A percentile compares a stretch with the other conserved stretches of the same genome.
Conservation (phyloP, 2,113 vertebrate genomes). For the human region DNA sequence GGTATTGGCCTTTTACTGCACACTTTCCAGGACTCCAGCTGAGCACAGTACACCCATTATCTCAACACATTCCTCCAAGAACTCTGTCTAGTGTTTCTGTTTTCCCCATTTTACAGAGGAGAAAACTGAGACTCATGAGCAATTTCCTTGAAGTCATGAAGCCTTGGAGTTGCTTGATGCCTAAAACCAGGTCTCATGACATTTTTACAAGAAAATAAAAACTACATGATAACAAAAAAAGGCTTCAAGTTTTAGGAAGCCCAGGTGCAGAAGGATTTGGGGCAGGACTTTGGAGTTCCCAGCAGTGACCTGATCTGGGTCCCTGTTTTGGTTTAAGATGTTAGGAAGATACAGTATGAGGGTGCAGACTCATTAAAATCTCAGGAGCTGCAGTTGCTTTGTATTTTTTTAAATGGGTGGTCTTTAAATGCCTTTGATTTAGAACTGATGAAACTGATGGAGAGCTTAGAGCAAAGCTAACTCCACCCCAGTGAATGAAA, state of each 20-base stretch:
- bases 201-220: neutral
- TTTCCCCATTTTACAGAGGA: neutral
- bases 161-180: neutral
- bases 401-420: neutral
- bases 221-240: neutral
- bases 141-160: neutral
- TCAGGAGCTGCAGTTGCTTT: neutral
- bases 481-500: neutral
- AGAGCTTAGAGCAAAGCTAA: neutral
- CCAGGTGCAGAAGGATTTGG: neutral
- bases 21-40: neutral
- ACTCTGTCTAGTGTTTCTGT: neutral
- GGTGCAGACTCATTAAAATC: neutral
- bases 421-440: constrained; percentile 43
- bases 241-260: neutral
- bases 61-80: neutral
- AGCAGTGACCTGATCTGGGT: neutral
- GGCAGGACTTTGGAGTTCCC: neutral
- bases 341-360: neutral
- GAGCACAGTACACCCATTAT: neutral
- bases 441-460: neutral
- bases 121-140: neutral
- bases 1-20: neutral
- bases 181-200: neutral
- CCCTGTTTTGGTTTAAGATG: neutral